phyloP scores from a whole-genome alignment of 2,797 vertebrate genomes.

The Poeciliopsis presidionis region DNA sequence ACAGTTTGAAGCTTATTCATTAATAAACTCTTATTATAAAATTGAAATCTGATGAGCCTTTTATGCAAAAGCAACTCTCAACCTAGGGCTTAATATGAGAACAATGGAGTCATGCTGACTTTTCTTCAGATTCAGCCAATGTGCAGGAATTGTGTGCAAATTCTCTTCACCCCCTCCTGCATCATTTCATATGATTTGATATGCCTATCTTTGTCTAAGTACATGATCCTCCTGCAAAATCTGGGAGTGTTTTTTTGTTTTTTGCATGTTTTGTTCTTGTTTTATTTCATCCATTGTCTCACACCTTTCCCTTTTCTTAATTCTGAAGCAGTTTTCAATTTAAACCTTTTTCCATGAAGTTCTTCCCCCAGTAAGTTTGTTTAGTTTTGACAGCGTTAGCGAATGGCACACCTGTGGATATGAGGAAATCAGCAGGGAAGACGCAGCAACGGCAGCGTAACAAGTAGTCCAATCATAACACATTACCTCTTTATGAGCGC shows the following conservation, averaged over 20 bases:
- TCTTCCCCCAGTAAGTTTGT: constrained; percentile 9
- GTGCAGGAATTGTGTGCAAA: constrained; percentile 36
- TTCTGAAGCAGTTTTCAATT: neutral
- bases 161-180: constrained; percentile 45
- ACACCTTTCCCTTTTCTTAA: neutral
- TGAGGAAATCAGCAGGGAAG: constrained; percentile 53
- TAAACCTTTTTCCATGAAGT: neutral
- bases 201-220: neutral
- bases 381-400: constrained; percentile 15
- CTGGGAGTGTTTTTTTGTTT: neutral
- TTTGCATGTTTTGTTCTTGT: neutral
- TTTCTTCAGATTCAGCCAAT: constrained; percentile 38
- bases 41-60: neutral
- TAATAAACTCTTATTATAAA: neutral
- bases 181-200: constrained; percentile 16
- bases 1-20: constrained; percentile 7
- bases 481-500: constrained; percentile 40
- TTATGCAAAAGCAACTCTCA: constrained; percentile 14
- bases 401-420: constrained; percentile 54
- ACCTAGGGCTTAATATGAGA: constrained; percentile 15
- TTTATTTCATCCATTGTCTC: neutral
- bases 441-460: constrained; percentile 69
- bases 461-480: constrained; percentile 51
- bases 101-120: constrained; percentile 21
- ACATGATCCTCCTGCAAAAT: neutral